A percentile compares a stretch with the other conserved stretches of the same genome.
These are phyloP conservation scores for Alligator sinensis DNA, from an alignment of 2,113 vertebrate species.

Conservation along the genomic window DNA sequence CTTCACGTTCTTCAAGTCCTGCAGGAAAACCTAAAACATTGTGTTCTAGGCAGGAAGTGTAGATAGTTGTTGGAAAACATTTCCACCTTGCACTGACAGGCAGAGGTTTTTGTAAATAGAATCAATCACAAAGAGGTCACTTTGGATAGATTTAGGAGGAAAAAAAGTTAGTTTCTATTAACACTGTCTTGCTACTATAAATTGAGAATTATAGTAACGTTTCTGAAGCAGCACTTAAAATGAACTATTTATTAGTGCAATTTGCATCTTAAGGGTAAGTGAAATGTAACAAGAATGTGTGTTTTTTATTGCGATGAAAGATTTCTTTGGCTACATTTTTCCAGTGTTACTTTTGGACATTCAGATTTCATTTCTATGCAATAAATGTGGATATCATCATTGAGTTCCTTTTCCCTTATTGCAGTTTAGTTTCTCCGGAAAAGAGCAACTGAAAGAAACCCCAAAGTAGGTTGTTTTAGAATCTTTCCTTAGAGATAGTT, in stretches of 20 bases:
- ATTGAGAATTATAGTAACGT: neutral
- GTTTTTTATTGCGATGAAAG: neutral
- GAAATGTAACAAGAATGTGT: neutral
- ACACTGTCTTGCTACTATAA: neutral
- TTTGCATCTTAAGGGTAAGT: neutral
- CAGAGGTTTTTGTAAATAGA: slow-evolving; percentile 33
- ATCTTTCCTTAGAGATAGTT: neutral
- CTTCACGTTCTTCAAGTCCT: neutral
- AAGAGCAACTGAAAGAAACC: neutral
- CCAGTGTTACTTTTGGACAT: neutral
- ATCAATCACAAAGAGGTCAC: slow-evolving; percentile 36
- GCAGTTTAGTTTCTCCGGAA: neutral
- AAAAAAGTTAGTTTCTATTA: slow-evolving; percentile 9
- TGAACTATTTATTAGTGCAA: neutral
- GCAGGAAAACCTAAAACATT: neutral
- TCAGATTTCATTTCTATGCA: accelerated
- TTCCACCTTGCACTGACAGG: slow-evolving; percentile 6
- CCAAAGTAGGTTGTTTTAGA: neutral
- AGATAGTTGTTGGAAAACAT: neutral
- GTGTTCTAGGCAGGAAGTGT: neutral
- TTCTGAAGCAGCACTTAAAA: neutral
- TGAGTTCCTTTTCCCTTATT: neutral
- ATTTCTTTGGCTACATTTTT: neutral
- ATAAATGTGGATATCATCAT: neutral
- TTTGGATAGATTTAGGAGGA: neutral